Evolutionary conservation across 1,140 invertebrate species (phyloP).

Genomic region (Drosophila oshimai): DNA sequence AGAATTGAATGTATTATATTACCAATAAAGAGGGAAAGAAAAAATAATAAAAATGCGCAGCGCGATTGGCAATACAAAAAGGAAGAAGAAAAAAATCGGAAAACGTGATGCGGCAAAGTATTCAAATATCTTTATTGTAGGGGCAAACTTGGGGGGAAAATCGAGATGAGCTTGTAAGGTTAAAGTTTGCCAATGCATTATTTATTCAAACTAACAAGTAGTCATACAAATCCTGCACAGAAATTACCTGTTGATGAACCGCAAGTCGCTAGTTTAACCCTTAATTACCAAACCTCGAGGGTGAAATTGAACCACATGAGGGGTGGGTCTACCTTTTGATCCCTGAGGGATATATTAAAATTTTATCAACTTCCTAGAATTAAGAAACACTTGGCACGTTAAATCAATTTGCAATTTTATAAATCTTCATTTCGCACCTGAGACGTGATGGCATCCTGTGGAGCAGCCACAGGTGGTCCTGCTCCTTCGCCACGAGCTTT

Average conservation of each 20-base stretch:
- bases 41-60: slow-evolving; percentile 65
- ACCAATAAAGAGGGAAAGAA: slow-evolving; percentile 41
- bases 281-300: slow-evolving; percentile 63
- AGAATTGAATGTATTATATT: slow-evolving; percentile 64
- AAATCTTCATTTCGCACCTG: slow-evolving; percentile 79
- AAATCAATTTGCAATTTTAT: slow-evolving; percentile 79
- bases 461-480: slow-evolving; percentile 64
- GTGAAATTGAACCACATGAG: slow-evolving; percentile 58
- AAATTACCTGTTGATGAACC: slow-evolving; percentile 75
- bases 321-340: background rate
- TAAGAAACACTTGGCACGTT: slow-evolving; percentile 70
- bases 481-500: slow-evolving; percentile 32
- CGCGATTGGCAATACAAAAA: slow-evolving; percentile 28
- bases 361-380: slow-evolving; percentile 61
- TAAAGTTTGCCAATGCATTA: slow-evolving; percentile 57
- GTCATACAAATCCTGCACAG: slow-evolving; percentile 67
- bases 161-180: slow-evolving; percentile 2
- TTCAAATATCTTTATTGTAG: slow-evolving; percentile 59
- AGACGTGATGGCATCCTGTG: slow-evolving; percentile 47
- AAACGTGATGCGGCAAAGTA: slow-evolving; percentile 70
- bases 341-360: slow-evolving; percentile 64
- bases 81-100: slow-evolving; percentile 43
- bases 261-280: slow-evolving; percentile 65
- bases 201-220: slow-evolving; percentile 67
- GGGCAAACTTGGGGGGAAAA: slow-evolving; percentile 2